These are phyloP conservation scores for Pagetopsis macropterus DNA, from an alignment of 2,797 vertebrate species.

Conservation along the genomic window DNA sequence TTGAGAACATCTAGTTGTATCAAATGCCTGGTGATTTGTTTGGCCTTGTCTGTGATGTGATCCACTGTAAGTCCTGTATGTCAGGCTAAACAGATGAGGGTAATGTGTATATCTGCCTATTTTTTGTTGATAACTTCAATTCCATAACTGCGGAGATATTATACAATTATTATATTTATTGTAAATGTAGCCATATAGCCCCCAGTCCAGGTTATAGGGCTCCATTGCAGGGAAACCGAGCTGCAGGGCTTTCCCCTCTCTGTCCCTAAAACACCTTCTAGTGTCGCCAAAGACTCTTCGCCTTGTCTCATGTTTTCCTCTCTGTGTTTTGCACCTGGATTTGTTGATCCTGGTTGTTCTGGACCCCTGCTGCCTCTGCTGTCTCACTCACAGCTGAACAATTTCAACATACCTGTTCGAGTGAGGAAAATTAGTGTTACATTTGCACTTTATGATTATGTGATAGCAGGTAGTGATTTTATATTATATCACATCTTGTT, in stretches of 20 bases:
- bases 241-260: conserved; percentile 11
- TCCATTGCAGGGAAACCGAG: neutral
- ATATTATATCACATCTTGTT: neutral
- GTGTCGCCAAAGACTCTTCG: conserved; percentile 3
- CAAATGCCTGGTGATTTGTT: conserved; percentile 30
- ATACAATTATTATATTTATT: neutral
- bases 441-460: neutral
- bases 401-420: neutral
- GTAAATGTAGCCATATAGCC: neutral
- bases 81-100: neutral
- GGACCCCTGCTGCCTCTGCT: conserved; percentile 29
- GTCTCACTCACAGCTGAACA: conserved; percentile 17
- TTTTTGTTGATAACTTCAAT: neutral
- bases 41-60: conserved; percentile 23
- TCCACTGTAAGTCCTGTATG: neutral
- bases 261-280: conserved; percentile 13
- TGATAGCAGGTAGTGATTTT: neutral
- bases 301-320: conserved; percentile 2
- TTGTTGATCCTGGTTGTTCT: conserved; percentile 18
- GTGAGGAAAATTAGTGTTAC: neutral
- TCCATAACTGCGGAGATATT: neutral
- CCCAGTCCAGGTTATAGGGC: neutral
- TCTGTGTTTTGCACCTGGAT: conserved; percentile 11
- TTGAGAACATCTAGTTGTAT: conserved; percentile 37
- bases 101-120: neutral